phyloP scores from a whole-genome alignment of 2,797 vertebrate species.

The Urosaurus nigricauda region DNA sequence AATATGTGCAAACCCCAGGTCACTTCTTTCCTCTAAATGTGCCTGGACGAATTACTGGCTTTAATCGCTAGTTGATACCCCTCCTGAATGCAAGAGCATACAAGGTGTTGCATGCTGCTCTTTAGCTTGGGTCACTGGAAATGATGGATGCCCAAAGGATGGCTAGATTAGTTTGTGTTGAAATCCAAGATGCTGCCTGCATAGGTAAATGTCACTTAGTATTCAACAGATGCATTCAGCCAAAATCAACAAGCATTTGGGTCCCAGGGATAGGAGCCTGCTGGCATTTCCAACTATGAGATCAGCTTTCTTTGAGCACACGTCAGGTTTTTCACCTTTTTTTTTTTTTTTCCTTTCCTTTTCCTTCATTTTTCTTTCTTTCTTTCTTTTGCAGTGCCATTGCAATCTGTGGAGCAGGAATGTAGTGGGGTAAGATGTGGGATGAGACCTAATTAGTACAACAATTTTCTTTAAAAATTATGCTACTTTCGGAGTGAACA shows the following conservation, averaged over 20 bases:
- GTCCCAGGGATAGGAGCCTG: conserved; percentile 78
- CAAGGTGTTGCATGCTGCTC: conserved; percentile 58
- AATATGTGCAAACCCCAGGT: conserved; percentile 51
- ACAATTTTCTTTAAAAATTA: not conserved
- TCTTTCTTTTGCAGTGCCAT: not conserved
- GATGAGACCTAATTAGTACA: not conserved
- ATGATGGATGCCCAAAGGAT: conserved; percentile 77
- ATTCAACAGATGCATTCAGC: conserved; percentile 76
- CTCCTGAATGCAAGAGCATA: conserved; percentile 68
- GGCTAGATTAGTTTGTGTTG: conserved; percentile 77
- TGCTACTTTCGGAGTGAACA: no score
- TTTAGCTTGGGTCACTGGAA: conserved; percentile 81
- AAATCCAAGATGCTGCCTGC: conserved; percentile 76
- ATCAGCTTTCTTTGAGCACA: conserved; percentile 68
- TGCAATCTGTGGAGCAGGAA: not conserved
- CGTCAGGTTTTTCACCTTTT: not conserved
- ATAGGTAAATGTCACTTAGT: conserved; percentile 76
- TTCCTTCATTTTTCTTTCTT: no score
- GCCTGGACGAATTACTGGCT: conserved; percentile 53
- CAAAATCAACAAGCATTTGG: conserved; percentile 76
- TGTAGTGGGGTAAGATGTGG: not conserved
- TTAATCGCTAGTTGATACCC: conserved; percentile 72
- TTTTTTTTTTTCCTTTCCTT: no score
- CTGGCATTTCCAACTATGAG: conserved; percentile 66
- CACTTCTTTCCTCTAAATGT: conserved; percentile 62